Conservation (phyloP, 2,888 invertebrate species). For the Ormia ochracea region DNA sequence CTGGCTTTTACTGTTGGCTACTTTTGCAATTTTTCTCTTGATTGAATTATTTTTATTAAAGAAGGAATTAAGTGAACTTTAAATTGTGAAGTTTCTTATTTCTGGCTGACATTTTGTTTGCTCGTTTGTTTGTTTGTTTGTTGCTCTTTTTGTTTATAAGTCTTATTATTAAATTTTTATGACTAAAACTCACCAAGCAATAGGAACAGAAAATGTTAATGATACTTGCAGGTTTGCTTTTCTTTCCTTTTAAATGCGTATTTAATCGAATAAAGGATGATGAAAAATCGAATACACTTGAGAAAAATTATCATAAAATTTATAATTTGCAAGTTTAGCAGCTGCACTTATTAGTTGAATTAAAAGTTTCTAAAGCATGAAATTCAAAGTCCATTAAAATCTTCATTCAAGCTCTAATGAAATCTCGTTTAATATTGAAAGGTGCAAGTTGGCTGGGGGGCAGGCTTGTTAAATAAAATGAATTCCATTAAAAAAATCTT, state of each 20-base stretch:
- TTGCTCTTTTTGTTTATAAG: conserved; percentile 23
- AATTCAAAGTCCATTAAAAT: too few relatives aligned
- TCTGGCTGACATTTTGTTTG: background rate
- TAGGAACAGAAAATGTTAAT: conserved; percentile 11
- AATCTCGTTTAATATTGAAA: too few relatives aligned
- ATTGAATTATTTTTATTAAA: conserved; percentile 66
- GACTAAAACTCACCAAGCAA: conserved; percentile 18
- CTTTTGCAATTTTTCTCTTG: conserved; percentile 52
- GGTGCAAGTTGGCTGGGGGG: too few relatives aligned
- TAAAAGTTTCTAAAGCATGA: too few relatives aligned
- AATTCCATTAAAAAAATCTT: too few relatives aligned
- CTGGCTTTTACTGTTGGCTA: background rate
- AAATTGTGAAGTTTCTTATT: background rate
- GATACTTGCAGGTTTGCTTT: conserved; percentile 42
- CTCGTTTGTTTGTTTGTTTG: background rate
- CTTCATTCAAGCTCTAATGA: too few relatives aligned
- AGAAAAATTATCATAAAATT: background rate
- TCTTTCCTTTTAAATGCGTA: conserved; percentile 14
- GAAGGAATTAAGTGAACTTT: background rate
- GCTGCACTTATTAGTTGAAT: too few relatives aligned
- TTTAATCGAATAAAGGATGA: background rate
- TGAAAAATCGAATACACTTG: conserved; percentile 2
- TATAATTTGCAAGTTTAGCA: too few relatives aligned
- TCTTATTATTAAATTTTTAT: conserved; percentile 55
- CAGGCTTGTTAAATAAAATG: too few relatives aligned